phyloP scores from a whole-genome alignment of 2,888 invertebrate genomes.

The Ophion costatus region DNA sequence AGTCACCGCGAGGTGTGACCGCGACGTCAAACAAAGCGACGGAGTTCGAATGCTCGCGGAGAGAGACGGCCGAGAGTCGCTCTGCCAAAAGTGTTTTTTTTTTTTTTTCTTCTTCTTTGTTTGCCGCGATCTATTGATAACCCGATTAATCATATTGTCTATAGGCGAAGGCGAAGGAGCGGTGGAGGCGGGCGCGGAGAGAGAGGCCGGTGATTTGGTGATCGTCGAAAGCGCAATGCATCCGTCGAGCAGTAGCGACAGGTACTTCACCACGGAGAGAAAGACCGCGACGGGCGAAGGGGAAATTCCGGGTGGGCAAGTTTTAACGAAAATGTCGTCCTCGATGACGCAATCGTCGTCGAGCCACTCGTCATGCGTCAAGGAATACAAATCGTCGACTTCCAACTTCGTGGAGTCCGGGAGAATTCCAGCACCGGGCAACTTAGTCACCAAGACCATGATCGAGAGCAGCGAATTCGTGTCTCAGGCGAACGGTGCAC shows the following conservation, averaged over 20 bases:
- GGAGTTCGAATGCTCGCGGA: constrained; percentile 14
- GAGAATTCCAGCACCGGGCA: constrained; percentile 74
- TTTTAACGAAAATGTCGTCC: constrained; percentile 80
- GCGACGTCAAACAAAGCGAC: constrained; percentile 10
- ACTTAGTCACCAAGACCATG: constrained; percentile 77
- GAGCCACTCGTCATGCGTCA: constrained; percentile 78
- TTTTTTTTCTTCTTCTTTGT: too few species aligned
- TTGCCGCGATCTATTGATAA: constrained; percentile 78
- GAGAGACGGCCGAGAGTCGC: constrained; percentile 41
- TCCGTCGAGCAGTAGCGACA: constrained; percentile 81
- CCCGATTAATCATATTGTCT: constrained; percentile 77
- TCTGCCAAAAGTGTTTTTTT: constrained; percentile 69
- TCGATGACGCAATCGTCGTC: constrained; percentile 81
- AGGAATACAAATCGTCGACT: constrained; percentile 79
- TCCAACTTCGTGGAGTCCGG: constrained; percentile 71
- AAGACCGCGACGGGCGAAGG: constrained; percentile 72
- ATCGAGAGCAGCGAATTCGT: constrained; percentile 78
- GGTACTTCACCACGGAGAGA: constrained; percentile 80
- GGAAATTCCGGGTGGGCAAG: constrained; percentile 64
- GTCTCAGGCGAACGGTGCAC: constrained; percentile 78
- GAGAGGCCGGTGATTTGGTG: constrained; percentile 70
- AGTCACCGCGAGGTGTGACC: constrained; percentile 60
- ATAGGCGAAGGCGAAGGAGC: constrained; percentile 78
- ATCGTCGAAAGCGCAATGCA: constrained; percentile 79
- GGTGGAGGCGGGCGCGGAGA: constrained; percentile 69